These are phyloP conservation scores for Hyles vespertilio DNA, from an alignment of 1,140 invertebrate species.

Conservation along the genomic window DNA sequence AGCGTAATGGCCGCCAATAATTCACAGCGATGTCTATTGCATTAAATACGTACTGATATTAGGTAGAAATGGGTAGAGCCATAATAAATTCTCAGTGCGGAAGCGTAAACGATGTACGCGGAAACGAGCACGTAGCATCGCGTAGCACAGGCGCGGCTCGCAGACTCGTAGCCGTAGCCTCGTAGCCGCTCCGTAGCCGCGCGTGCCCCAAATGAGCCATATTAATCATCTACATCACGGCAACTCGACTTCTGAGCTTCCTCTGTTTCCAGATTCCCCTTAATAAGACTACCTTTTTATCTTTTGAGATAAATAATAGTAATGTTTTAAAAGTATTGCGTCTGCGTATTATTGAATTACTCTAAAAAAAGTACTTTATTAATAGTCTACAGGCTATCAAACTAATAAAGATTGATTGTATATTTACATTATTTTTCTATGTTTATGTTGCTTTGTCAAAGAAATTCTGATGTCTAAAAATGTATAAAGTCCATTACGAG, in stretches of 20 bases:
- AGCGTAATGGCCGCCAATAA: too few relatives aligned
- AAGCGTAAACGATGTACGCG: constrained; percentile 69
- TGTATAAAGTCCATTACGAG: too few relatives aligned
- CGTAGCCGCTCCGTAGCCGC: constrained; percentile 35
- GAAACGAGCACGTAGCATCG: constrained; percentile 53
- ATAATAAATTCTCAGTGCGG: constrained; percentile 67
- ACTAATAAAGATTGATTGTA: too few relatives aligned
- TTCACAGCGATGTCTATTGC: constrained; percentile 16
- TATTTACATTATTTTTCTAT: too few relatives aligned
- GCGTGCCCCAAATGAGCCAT: constrained; percentile 68
- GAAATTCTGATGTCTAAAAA: too few relatives aligned
- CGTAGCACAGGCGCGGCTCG: constrained; percentile 28
- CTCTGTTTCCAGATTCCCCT: constrained; percentile 52
- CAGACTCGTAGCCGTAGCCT: constrained; percentile 20
- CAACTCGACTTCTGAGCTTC: constrained; percentile 59
- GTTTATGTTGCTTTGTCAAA: too few relatives aligned
- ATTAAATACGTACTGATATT: constrained; percentile 61
- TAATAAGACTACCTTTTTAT: constrained; percentile 47
- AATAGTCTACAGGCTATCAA: too few relatives aligned
- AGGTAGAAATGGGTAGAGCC: constrained; percentile 65
- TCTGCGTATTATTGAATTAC: too few relatives aligned
- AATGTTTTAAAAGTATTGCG: too few relatives aligned
- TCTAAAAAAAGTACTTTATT: too few relatives aligned
- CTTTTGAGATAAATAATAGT: constrained; percentile 17
- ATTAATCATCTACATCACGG: constrained; percentile 70